Evolutionary conservation across 2,888 invertebrate genomes (phyloP), one percentile per base, ranked within the genome.

Genomic region (Flabesymbios commensalis): DNA sequence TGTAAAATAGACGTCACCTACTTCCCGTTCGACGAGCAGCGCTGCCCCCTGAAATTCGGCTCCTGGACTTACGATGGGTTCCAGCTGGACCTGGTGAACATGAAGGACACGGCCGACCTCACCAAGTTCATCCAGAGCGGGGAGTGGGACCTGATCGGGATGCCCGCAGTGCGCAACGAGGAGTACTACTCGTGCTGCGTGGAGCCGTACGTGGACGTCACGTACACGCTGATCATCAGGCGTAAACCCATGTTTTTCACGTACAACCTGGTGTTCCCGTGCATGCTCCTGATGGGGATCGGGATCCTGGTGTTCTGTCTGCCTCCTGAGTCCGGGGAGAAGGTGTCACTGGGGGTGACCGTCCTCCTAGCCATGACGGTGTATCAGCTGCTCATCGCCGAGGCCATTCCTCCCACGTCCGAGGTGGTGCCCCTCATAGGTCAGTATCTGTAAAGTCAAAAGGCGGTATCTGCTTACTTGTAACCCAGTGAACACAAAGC

Each of bases 41-140:
- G 91, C 76, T 98, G 98, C 85, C 92, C 93, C 83, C 93, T 97
- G 91, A 94, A 96, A 86, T 97, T 97, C 83, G 97, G 68, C 17
- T 61, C 61, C n/a, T 68, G 68, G 68, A 68, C 68, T 10, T 69
- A 69, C 54, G 94, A 95, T 85, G 94, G 72, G 22, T 66, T 73
- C n/a, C 78, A 80, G 57, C 59, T 82, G 14, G 76, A 78, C 63
- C 68, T 82, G 28, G 63, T 66, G 4, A 63, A 68, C 52, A 33
- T 69, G 31, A 41, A 55, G 24, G 56, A 60, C n/a, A 63, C 55
- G 7, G 68, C 64, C 10, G 64, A 67, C 33, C 56, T 68, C 7
- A 45, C 41, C 29, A 68, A 67, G 42, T 68, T 41, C 45, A 57
- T 61, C 17, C 51, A 36, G 32, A 66, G 57, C 53, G 68, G 68